phyloP scores from a whole-genome alignment of 2,797 vertebrate species.

The Enteromius trimaculatus region DNA sequence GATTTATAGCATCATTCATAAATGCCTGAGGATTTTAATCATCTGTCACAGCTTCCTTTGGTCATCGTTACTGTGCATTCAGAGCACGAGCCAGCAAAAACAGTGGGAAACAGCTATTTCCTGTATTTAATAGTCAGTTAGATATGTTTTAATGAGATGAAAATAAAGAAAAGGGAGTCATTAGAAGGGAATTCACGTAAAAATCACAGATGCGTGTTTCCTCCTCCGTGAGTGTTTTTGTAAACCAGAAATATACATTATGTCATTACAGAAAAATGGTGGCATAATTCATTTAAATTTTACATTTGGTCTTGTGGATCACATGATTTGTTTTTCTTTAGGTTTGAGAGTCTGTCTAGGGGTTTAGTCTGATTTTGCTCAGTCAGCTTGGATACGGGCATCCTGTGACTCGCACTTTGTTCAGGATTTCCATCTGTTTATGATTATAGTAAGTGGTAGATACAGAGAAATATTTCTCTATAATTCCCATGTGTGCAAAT shows the following conservation, averaged over 20 bases:
- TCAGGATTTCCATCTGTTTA: constrained; percentile 50
- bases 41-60: constrained; percentile 32
- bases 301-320: constrained; percentile 3
- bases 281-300: constrained; percentile 11
- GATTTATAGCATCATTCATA: constrained; percentile 37
- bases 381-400: not conserved
- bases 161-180: constrained; percentile 10
- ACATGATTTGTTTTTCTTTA: not conserved
- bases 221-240: not conserved
- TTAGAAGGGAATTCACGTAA: constrained; percentile 28
- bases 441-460: constrained; percentile 29
- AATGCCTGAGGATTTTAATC: constrained; percentile 31
- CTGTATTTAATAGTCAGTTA: constrained; percentile 29
- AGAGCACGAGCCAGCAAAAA: constrained; percentile 39
- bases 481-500: constrained; percentile 40
- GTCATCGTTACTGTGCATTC: constrained; percentile 22
- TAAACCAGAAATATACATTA: not conserved
- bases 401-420: constrained; percentile 19
- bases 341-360: not conserved
- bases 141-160: constrained; percentile 11
- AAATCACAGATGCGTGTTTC: not conserved
- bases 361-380: not conserved
- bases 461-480: constrained; percentile 9
- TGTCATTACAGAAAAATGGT: not conserved
- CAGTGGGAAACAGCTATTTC: constrained; percentile 30